Evolutionary conservation across 92 coral and sea anemone species (phyloP).

Genomic region (Hydrozoanthus gracilis): DNA sequence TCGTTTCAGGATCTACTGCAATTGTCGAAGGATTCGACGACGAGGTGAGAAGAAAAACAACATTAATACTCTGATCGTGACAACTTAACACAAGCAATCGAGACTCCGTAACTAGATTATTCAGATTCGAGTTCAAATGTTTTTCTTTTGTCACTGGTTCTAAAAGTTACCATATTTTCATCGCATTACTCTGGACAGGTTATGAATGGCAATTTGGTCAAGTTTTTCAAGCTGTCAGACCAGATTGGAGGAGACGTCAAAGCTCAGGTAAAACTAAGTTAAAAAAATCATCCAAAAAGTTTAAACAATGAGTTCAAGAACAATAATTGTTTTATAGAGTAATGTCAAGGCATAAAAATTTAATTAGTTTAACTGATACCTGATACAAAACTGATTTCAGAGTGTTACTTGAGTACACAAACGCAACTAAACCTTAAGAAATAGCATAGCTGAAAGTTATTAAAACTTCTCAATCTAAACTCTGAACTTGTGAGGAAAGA

Average conservation of each 20-base stretch:
- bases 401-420: background rate
- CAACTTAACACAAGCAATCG: background rate
- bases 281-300: background rate
- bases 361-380: background rate
- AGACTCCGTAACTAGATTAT: conserved; percentile 22
- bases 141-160: background rate
- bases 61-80: background rate
- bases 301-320: background rate
- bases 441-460: no score
- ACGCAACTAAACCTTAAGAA: no score
- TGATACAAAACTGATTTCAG: background rate
- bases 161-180: background rate
- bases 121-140: background rate
- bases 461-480: no score
- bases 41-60: conserved; percentile 19
- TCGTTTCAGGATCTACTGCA: conserved; percentile 24
- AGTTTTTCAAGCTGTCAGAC: conserved; percentile 65
- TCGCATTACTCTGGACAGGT: conserved; percentile 45
- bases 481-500: no score
- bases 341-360: no score
- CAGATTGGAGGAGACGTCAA: conserved; percentile 76
- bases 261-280: conserved; percentile 54
- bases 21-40: conserved; percentile 28
- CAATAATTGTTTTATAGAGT: background rate
- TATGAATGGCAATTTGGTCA: conserved; percentile 60